phyloP scores from a whole-genome alignment of 2,888 invertebrate species.

The Clitarchus hookeri region DNA sequence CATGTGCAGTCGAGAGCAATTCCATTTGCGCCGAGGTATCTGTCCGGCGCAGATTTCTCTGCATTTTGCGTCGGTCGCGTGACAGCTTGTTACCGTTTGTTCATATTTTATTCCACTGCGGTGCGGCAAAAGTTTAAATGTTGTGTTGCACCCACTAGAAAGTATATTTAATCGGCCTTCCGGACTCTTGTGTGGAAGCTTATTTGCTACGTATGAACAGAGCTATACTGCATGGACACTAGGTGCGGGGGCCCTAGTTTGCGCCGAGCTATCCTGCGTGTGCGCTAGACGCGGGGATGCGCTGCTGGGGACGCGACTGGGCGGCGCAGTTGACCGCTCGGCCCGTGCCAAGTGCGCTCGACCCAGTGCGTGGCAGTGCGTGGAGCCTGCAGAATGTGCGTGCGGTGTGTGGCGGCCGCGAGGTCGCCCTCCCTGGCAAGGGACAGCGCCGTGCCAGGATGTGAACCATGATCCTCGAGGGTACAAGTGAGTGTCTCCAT shows the following conservation, averaged over 20 bases:
- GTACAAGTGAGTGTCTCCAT: background rate
- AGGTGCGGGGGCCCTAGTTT: background rate
- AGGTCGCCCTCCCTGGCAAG: background rate
- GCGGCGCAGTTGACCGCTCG: constrained; percentile 3
- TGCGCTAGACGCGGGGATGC: background rate
- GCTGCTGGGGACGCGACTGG: background rate
- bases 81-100: too few relatives aligned
- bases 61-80: too few relatives aligned
- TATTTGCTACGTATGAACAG: background rate
- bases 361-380: background rate
- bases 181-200: too few relatives aligned
- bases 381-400: background rate
- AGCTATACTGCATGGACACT: background rate
- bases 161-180: too few relatives aligned
- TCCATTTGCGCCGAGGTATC: too few relatives aligned
- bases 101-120: too few relatives aligned
- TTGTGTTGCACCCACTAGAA: too few relatives aligned
- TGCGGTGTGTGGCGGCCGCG: background rate
- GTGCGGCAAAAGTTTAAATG: too few relatives aligned
- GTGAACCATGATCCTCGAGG: background rate
- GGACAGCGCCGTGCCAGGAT: background rate
- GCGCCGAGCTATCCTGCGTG: background rate
- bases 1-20: too few relatives aligned
- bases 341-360: background rate
- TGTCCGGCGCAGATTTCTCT: too few relatives aligned